Evolutionary conservation across 2,797 vertebrate genomes (phyloP).

Genomic region (Lacerta bilineata): DNA sequence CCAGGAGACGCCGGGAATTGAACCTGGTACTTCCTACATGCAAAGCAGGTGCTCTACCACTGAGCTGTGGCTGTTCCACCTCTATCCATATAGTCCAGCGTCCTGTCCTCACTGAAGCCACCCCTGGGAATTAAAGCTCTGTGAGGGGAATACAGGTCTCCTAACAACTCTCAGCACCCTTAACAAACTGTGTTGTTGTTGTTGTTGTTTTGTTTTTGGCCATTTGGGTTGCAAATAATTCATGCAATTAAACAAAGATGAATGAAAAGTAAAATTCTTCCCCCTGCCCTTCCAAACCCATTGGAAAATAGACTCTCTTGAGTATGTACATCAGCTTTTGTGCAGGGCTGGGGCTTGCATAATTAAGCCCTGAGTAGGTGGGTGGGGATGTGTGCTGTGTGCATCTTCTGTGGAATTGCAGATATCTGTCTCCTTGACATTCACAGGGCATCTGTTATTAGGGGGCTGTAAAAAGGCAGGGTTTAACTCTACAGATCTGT

Average conservation of each 20-base stretch:
- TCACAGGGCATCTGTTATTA: background rate
- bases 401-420: background rate
- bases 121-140: no score
- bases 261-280: background rate
- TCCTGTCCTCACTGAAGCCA: no score
- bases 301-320: background rate
- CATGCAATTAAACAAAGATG: background rate
- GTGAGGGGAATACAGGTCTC: no score
- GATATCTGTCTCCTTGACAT: background rate
- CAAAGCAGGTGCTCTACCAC: no score
- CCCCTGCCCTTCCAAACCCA: background rate
- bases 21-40: no score
- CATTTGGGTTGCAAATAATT: background rate
- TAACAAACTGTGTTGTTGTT: background rate
- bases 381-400: background rate
- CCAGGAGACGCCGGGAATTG: no score
- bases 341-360: background rate
- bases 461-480: background rate
- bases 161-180: no score
- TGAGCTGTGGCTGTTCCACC: no score
- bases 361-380: background rate
- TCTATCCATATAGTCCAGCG: no score
- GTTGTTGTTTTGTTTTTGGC: no score
- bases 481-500: no score
- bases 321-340: background rate